Evolutionary conservation across 2,113 vertebrate genomes (phyloP).

Genomic region (Gnathonemus longibarbis): DNA sequence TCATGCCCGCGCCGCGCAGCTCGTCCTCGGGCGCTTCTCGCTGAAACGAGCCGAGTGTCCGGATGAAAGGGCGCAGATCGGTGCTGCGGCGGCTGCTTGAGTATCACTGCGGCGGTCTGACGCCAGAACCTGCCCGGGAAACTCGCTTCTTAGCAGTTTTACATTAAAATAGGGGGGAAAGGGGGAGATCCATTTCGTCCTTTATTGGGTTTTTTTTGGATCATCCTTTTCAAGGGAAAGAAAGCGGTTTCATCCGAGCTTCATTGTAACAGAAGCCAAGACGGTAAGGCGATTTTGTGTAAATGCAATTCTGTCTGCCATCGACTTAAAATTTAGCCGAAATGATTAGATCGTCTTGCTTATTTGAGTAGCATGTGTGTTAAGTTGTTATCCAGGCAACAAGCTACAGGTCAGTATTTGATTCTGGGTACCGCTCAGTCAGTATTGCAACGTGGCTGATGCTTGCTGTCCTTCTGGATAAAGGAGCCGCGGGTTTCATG

Average conservation of each 20-base stretch:
- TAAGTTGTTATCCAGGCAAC: not conserved
- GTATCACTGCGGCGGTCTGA: not conserved
- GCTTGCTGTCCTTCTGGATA: not conserved
- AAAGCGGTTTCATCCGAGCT: not conserved
- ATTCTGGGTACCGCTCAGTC: not conserved
- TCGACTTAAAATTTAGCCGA: not conserved
- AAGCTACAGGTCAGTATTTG: not conserved
- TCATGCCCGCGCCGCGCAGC: slow-evolving; percentile 41
- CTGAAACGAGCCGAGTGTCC: not conserved
- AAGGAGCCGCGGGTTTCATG: not conserved
- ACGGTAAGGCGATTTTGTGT: not conserved
- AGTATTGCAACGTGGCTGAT: not conserved
- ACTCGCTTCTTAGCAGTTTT: not conserved
- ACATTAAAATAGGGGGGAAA: slow-evolving; percentile 24
- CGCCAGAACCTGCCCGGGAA: not conserved
- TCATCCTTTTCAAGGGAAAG: not conserved
- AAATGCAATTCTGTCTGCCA: not conserved
- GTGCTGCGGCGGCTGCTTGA: not conserved
- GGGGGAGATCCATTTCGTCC: slow-evolving; percentile 16
- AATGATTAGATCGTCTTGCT: not conserved
- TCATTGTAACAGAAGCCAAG: not conserved
- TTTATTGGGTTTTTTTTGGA: slow-evolving; percentile 30
- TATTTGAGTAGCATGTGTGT: not conserved
- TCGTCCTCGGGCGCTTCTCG: not conserved
- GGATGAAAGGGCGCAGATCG: not conserved